These are phyloP conservation scores for Lathamus discolor DNA, from an alignment of 2,113 vertebrate genomes.

Conservation along the genomic window DNA sequence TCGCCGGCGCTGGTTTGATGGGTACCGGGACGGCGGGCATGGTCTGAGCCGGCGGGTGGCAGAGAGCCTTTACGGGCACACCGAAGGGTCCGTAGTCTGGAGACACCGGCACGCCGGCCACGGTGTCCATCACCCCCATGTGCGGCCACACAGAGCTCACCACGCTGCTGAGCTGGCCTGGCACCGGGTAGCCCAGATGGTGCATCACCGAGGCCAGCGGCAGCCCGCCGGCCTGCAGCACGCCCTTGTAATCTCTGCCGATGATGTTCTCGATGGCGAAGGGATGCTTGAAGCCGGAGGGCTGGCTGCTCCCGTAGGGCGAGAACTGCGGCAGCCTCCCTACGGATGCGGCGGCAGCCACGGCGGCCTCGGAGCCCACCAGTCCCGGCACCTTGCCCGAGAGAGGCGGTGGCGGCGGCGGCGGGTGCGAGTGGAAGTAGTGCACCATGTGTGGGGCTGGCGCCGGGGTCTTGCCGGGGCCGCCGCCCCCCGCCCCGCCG, in stretches of 20 bases:
- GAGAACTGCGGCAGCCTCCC: conserved; percentile 88
- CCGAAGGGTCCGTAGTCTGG: conserved; percentile 90
- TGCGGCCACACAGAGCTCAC: conserved; percentile 95
- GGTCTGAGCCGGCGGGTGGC: conserved; percentile 82
- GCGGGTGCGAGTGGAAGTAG: too few species aligned
- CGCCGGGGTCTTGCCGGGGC: too few species aligned
- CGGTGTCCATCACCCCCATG: conserved; percentile 89
- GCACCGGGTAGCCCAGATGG: conserved; percentile 91
- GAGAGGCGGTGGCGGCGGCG: conserved; percentile 75
- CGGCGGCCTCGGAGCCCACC: conserved; percentile 36
- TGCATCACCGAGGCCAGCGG: conserved; percentile 96
- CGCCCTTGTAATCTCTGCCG: conserved; percentile 93
- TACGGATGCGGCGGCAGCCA: conserved; percentile 71
- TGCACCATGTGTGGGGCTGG: too few species aligned
- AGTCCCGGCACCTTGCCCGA: conserved; percentile 21
- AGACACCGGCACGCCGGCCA: conserved; percentile 80
- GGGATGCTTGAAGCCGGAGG: conserved; percentile 90
- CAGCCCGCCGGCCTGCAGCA: conserved; percentile 86
- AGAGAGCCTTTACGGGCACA: conserved; percentile 89
- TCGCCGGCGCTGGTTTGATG: conserved; percentile 89
- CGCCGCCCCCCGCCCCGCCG: too few species aligned
- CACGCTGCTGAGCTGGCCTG: conserved; percentile 87
- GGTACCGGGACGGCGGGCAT: conserved; percentile 93
- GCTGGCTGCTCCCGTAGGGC: conserved; percentile 66
- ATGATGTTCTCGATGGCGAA: conserved; percentile 79